A percentile compares a stretch with the other conserved stretches of the same genome.
Conservation (phyloP, 92 coral and sea anemone genomes). For the Isaurus tuberculatus region DNA sequence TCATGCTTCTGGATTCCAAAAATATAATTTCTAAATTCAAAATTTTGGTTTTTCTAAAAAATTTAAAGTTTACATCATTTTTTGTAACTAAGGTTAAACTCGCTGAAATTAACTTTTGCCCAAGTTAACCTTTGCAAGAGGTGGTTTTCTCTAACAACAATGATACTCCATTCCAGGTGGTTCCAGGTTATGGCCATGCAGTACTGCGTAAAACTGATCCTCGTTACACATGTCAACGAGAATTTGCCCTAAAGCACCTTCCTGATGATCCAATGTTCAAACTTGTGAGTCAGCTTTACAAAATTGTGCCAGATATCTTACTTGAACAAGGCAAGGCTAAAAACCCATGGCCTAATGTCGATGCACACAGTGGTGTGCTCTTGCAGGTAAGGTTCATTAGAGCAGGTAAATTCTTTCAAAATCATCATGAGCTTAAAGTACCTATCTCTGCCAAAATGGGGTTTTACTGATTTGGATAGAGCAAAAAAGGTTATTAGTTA, state of each 20-base stretch:
- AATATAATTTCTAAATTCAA: too few species aligned
- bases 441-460: too few species aligned
- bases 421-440: not conserved
- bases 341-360: constrained; percentile 99
- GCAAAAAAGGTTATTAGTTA: too few species aligned
- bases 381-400: constrained; percentile 69
- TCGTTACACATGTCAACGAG: constrained; percentile 91
- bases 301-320: constrained; percentile 89
- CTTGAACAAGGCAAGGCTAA: constrained; percentile 98
- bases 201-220: constrained; percentile 97
- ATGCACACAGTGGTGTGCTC: constrained; percentile 98
- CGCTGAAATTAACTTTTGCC: too few species aligned
- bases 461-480: too few species aligned
- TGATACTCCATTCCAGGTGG: constrained; percentile 71
- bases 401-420: not conserved
- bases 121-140: too few species aligned
- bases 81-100: too few species aligned
- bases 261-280: constrained; percentile 93
- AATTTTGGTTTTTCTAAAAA: too few species aligned
- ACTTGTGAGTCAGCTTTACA: constrained; percentile 84
- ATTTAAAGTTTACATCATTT: too few species aligned
- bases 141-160: too few species aligned
- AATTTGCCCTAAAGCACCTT: constrained; percentile 89
- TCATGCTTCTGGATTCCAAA: too few species aligned
- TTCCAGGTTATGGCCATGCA: constrained; percentile 99